These are phyloP conservation scores for Lasioglossum vierecki DNA, from an alignment of 2,888 invertebrate genomes.

Conservation along the genomic window DNA sequence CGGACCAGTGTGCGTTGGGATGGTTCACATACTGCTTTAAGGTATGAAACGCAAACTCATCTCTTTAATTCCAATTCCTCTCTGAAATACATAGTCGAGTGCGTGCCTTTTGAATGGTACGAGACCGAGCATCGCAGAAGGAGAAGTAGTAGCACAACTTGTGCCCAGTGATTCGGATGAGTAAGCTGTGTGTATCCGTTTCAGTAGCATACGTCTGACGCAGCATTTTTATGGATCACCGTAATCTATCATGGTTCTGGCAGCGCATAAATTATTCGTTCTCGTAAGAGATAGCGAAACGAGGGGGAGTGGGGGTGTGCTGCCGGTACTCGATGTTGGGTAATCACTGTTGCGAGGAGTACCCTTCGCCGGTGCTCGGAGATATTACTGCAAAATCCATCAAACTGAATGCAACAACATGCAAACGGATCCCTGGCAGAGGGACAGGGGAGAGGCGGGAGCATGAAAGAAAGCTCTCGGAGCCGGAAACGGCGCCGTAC, in stretches of 20 bases:
- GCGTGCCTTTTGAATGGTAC: background rate
- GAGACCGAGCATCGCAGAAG: background rate
- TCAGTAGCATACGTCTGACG: background rate
- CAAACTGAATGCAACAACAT: slow-evolving; percentile 18
- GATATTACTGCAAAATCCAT: slow-evolving; percentile 47
- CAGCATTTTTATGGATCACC: slow-evolving; percentile 36
- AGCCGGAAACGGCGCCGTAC: slow-evolving; percentile 12
- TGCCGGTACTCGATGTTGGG: slow-evolving; percentile 15
- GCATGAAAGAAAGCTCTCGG: slow-evolving; percentile 25
- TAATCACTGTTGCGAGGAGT: slow-evolving; percentile 33
- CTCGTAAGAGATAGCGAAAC: slow-evolving; percentile 23
- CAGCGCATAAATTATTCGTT: slow-evolving; percentile 45
- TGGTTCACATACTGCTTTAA: background rate
- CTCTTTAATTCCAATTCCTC: background rate
- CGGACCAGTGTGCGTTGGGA: too few relatives aligned
- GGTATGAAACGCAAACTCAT: background rate
- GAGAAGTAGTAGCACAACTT: background rate
- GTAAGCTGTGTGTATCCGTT: slow-evolving; percentile 15
- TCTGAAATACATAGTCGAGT: background rate
- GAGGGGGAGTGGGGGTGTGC: background rate
- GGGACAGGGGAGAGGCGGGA: background rate
- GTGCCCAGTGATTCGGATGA: slow-evolving; percentile 15
- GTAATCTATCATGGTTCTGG: slow-evolving; percentile 34
- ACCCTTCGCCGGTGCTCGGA: background rate
- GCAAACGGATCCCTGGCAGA: background rate